Evolutionary conservation across 2,888 invertebrate species (phyloP).

Genomic region (Ormyrus nitidulus): DNA sequence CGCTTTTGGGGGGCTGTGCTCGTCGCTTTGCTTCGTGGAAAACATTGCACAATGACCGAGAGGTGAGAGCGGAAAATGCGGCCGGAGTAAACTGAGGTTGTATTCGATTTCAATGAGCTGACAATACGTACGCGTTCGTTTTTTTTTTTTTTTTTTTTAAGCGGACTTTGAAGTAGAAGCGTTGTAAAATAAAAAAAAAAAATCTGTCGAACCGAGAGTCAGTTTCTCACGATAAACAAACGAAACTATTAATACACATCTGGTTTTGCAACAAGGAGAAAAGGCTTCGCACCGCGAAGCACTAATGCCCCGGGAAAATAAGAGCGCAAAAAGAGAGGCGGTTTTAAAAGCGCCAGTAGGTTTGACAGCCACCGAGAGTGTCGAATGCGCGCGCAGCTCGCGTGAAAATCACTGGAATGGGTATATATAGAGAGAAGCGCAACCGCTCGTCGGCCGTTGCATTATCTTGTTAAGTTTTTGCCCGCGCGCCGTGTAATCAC

Average conservation of each 20-base stretch:
- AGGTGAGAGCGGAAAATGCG: neutral
- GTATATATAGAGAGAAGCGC: constrained; percentile 10
- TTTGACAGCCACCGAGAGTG: constrained; percentile 3
- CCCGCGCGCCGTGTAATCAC: constrained; percentile 67
- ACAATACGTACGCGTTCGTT: neutral
- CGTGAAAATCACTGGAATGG: too few relatives aligned
- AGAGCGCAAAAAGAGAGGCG: neutral
- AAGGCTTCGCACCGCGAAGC: neutral
- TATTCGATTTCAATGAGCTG: neutral
- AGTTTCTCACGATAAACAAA: neutral
- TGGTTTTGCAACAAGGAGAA: neutral
- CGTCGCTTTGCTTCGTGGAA: neutral
- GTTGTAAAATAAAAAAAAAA: neutral
- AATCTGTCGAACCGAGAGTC: neutral
- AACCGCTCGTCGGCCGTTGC: constrained; percentile 50
- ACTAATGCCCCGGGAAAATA: neutral
- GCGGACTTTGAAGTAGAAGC: neutral
- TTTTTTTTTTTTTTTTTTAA: neutral
- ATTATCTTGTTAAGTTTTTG: constrained; percentile 71
- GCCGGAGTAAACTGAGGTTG: neutral
- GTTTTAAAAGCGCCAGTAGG: neutral
- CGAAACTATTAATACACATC: neutral
- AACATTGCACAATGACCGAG: neutral
- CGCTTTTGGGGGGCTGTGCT: neutral
- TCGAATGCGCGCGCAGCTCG: neutral